Evolutionary conservation across 2,113 vertebrate species (phyloP), one percentile per base, ranked within the genome.

Genomic region (Agapornis roseicollis): DNA sequence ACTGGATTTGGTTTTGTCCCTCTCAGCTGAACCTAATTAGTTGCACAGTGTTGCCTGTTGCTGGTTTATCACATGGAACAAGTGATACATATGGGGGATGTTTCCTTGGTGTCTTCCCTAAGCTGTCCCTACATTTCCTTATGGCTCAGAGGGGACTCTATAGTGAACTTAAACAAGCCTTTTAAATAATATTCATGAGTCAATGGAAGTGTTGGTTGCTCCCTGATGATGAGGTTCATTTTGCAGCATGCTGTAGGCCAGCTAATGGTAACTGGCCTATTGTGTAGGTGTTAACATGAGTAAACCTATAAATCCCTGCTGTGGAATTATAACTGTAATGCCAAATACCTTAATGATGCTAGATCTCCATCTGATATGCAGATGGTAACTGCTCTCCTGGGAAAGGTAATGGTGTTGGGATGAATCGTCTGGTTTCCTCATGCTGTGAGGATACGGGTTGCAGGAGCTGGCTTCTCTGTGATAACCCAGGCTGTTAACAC

Each of bases 251-350:
- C 81, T 85, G 49, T 25, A 72, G 79, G 41, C 39, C 83, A 79
- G 72, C 37, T 84, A 33, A 37, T 61, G 56, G 68, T 55, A 70
- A 83, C 82, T 63, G 82, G 7, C 41, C 61, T 65, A 9, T 64
- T 58, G 70, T 35, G 85, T 86, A 81, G 85, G 77, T 89, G 92
- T 94, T 93, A 90, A 63, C 56, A 33, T 11, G 37, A 90, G 83
- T 87, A 95, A 94, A 95, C 71, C 61, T 49, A 79, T 83, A 96
- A 96, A 76, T 88, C 88, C 92, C 68, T 39, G 35, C 80, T 56
- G 80, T 61, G 49, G 80, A 65, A 37, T 92, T 93, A 33, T 33
- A 70, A 46, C 66, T 6, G 4, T 60, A 87, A 25, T 58, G 42
- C 70, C 17, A 2, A 64, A 50, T 88, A 37, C 85, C 41, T 95